These are phyloP conservation scores for Malacoctenus gilli DNA, from an alignment of 2,797 vertebrate genomes.

Conservation along the genomic window DNA sequence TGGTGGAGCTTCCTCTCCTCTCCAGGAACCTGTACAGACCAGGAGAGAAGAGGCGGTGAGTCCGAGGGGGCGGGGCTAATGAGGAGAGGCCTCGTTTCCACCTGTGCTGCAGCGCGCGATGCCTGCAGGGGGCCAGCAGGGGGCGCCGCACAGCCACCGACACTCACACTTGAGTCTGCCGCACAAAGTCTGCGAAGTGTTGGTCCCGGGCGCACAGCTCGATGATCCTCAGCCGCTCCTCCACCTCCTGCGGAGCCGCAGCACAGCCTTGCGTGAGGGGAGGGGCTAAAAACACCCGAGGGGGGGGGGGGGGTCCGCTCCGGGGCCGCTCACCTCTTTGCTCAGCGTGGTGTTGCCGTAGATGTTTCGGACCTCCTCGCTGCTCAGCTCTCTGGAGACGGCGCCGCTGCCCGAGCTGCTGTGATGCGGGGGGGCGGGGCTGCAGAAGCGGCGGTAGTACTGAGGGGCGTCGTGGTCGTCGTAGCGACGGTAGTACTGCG, in stretches of 20 bases:
- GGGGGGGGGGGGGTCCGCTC: too few relatives aligned
- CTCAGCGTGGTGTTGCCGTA: slow-evolving; percentile 86
- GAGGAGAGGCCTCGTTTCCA: too few relatives aligned
- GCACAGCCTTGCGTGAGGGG: not conserved
- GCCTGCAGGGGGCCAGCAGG: too few relatives aligned
- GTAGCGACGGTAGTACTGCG: slow-evolving; percentile 83
- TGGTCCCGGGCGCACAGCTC: slow-evolving; percentile 87
- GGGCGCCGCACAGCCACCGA: not conserved
- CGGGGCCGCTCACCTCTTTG: slow-evolving; percentile 67
- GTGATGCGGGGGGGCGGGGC: slow-evolving; percentile 55
- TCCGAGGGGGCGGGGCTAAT: too few relatives aligned
- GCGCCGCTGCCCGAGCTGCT: slow-evolving; percentile 70
- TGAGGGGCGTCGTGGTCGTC: slow-evolving; percentile 74
- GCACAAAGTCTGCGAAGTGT: slow-evolving; percentile 89
- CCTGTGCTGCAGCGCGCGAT: too few relatives aligned
- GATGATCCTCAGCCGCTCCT: slow-evolving; percentile 89
- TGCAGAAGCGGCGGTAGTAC: slow-evolving; percentile 65
- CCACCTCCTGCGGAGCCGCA: slow-evolving; percentile 84
- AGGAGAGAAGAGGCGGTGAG: not conserved
- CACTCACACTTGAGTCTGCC: slow-evolving; percentile 92
- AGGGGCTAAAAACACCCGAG: too few relatives aligned
- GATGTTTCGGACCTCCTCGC: slow-evolving; percentile 84
- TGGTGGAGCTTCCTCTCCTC: slow-evolving; percentile 63
- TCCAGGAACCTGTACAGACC: slow-evolving; percentile 64
- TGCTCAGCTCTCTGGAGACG: slow-evolving; percentile 78